Evolutionary conservation across 2,888 invertebrate species (phyloP), one percentile per base, ranked within the genome.

Genomic region (Temnothorax rugatulus): DNA sequence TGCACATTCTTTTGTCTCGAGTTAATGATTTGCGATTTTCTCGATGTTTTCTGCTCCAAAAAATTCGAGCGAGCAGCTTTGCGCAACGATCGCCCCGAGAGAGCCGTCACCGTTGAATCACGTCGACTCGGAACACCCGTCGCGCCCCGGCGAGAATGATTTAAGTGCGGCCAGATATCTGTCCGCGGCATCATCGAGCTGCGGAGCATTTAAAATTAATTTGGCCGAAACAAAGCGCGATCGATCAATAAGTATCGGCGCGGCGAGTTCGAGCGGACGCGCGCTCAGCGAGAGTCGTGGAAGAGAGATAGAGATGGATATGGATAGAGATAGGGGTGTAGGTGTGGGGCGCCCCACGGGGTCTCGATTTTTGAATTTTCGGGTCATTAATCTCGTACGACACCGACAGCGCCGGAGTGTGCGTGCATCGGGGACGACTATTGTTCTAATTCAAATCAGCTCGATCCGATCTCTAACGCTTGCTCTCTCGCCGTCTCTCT

Each of bases 361-460:
- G 91, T 91, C 86, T 91, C 91, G 91, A 92, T 92, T 92, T 92
- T 91, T 92, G 92, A 92, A 91, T 92, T 91, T 92, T 91, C 91
- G 90, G 77, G 84, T 91, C 93, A 92, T 93, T 93, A 93, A 93
- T 93, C 92, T 92, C 90, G 79, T 82, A 87, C 90, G 92, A 91
- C 91, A 91, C 91, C 89, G 90, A 91, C 89, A 86, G 84, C 88
- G 86, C 86, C 86, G 84, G 83, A 88, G 84, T 87, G 88, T 86
- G 90, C 87, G 88, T 88, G 89, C 88, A 86, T 90, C 88, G 82
- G 76, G 73, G 83, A 88, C 86, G 82, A 82, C 91, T 92, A 92
- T 92, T 93, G 92, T 93, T 93, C 91, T 88, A 92, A 93, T 93
- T 93, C 91, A 91, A 93, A 92, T 92, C 88, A 87, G 87, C 84